These are phyloP conservation scores for Strigamia transsilvanica DNA, from an alignment of 2,888 invertebrate genomes.

Conservation along the genomic window DNA sequence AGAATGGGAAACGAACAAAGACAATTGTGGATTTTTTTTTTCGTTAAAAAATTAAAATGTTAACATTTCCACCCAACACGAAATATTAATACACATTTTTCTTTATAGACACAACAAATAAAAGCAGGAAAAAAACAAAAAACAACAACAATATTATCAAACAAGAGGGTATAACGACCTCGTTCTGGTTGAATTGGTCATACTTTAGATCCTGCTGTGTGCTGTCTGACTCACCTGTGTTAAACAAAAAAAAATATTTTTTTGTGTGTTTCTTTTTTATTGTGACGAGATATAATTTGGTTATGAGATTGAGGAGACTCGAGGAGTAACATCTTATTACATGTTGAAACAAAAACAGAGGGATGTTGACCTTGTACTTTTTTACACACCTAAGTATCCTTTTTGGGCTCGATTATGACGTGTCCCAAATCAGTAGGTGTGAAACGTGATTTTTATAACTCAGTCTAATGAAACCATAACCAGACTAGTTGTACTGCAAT, in stretches of 20 bases:
- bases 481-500: neutral
- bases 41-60: neutral
- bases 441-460: conserved; percentile 27
- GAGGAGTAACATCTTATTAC: conserved; percentile 18
- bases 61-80: neutral
- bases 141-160: neutral
- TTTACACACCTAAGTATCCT: conserved; percentile 16
- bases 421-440: conserved; percentile 31
- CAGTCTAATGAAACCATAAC: conserved; percentile 11
- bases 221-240: neutral
- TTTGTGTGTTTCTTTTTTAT: neutral
- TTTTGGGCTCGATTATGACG: conserved; percentile 5
- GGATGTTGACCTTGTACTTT: conserved; percentile 23
- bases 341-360: conserved; percentile 5
- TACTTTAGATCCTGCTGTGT: conserved; percentile 17
- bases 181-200: conserved; percentile 21
- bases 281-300: neutral
- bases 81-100: neutral
- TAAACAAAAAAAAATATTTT: neutral
- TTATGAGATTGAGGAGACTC: neutral
- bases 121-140: neutral
- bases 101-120: neutral
- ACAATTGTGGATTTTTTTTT: neutral
- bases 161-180: conserved; percentile 10
- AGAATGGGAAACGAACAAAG: neutral